phyloP scores from a whole-genome alignment of 2,888 invertebrate species.

The Rhyacophila evoluta region DNA sequence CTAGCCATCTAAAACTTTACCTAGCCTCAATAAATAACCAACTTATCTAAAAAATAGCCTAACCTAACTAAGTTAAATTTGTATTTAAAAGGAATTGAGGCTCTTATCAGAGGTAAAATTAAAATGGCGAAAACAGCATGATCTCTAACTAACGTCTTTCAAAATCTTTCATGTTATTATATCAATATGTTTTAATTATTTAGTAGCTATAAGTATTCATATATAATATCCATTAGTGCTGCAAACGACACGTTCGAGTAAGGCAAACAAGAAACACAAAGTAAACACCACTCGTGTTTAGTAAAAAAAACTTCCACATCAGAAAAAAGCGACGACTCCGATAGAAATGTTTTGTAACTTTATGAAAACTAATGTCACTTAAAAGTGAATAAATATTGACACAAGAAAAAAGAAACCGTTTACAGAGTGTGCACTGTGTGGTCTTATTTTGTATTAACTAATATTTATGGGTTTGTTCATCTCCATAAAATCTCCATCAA shows the following conservation, averaged over 20 bases:
- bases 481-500: too few species aligned
- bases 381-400: constrained; percentile 42
- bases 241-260: constrained; percentile 46
- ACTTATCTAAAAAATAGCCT: too few species aligned
- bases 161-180: too few species aligned
- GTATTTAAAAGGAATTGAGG: too few species aligned
- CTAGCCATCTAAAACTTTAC: too few species aligned
- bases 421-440: not conserved
- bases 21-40: too few species aligned
- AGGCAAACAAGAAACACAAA: constrained; percentile 43
- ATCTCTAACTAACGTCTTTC: too few species aligned
- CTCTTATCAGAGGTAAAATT: too few species aligned
- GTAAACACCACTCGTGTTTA: constrained; percentile 45
- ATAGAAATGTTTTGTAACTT: constrained; percentile 51
- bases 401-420: not conserved
- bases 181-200: constrained; percentile 25
- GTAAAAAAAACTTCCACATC: constrained; percentile 27
- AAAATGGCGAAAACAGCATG: too few species aligned
- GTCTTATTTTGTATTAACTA: too few species aligned
- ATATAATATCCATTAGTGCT: constrained; percentile 52
- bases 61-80: too few species aligned
- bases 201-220: constrained; percentile 39
- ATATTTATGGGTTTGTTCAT: too few species aligned
- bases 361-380: constrained; percentile 47
- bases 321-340: not conserved